Evolutionary conservation across 2,888 invertebrate genomes (phyloP).

Genomic region (Patella pellucida): DNA sequence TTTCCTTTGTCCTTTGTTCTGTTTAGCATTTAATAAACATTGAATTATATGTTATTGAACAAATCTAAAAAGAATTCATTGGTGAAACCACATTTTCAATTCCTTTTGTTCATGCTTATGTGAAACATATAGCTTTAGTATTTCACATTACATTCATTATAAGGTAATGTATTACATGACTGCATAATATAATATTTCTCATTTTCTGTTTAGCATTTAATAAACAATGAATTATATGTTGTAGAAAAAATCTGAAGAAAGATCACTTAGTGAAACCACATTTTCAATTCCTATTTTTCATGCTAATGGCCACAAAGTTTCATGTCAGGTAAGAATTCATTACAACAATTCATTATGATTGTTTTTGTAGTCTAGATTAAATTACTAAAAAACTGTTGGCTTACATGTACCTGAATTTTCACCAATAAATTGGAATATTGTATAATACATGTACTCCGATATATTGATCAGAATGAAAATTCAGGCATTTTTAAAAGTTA

Average conservation of each 20-base stretch:
- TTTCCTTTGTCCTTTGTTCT: background rate
- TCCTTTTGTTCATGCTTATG: constrained; percentile 16
- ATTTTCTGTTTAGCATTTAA: background rate
- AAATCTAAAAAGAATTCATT: constrained; percentile 1
- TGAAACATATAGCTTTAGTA: too few species aligned
- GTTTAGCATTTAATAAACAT: background rate
- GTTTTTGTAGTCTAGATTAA: background rate
- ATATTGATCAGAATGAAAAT: background rate
- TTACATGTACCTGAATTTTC: background rate
- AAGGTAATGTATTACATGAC: background rate
- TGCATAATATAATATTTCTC: background rate
- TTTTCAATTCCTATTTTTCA: constrained; percentile 18
- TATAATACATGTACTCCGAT: background rate
- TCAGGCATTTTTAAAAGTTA: background rate
- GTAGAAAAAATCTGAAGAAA: background rate
- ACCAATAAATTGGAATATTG: background rate
- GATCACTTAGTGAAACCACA: background rate
- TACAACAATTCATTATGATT: background rate
- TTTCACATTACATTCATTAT: too few species aligned
- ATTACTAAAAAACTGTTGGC: too few species aligned
- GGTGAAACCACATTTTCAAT: background rate
- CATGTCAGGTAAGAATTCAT: constrained; percentile 1
- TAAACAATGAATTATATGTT: too few species aligned
- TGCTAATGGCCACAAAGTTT: background rate
- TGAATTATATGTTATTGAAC: background rate